Conservation (phyloP, 2,888 invertebrate genomes). For the Oscheius sp. region DNA sequence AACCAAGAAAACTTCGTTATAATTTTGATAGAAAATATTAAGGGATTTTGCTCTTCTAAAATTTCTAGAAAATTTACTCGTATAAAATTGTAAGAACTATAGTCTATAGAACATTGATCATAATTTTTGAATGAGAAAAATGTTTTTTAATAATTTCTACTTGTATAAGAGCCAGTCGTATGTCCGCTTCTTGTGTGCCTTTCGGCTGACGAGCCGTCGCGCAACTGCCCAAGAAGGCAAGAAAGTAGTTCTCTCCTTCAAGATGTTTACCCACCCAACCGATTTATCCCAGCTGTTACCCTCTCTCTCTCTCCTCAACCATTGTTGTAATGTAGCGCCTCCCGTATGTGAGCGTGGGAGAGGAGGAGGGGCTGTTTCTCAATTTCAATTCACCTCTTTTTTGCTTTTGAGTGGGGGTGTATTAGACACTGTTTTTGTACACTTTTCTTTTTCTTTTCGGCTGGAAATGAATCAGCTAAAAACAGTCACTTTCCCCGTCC, state of each 20-base stretch:
- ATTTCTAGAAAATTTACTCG: no score
- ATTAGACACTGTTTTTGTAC: no score
- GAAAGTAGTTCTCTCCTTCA: not conserved
- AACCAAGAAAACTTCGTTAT: no score
- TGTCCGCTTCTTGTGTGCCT: constrained; percentile 19
- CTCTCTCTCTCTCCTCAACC: constrained; percentile 17
- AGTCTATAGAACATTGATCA: no score
- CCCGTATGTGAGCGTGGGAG: not conserved
- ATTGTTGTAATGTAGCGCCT: constrained; percentile 19
- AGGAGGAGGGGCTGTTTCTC: constrained; percentile 13
- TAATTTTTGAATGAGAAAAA: no score
- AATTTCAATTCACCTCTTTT: not conserved
- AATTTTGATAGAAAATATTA: no score
- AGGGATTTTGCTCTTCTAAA: no score
- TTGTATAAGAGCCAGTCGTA: not conserved
- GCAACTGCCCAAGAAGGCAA: constrained; percentile 10
- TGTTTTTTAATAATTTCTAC: not conserved
- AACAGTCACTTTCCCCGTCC: constrained; percentile 36
- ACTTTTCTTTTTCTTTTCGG: no score
- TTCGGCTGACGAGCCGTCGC: constrained; percentile 26
- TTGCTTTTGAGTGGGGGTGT: constrained; percentile 10
- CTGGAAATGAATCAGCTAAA: constrained; percentile 10
- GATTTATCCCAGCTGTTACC: constrained; percentile 1
- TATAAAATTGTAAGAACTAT: no score
- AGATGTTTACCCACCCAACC: constrained; percentile 9